Base-by-base conservation (phyloP, 2,797 vertebrate genomes). In the Lutjanus campechanus region DNA sequence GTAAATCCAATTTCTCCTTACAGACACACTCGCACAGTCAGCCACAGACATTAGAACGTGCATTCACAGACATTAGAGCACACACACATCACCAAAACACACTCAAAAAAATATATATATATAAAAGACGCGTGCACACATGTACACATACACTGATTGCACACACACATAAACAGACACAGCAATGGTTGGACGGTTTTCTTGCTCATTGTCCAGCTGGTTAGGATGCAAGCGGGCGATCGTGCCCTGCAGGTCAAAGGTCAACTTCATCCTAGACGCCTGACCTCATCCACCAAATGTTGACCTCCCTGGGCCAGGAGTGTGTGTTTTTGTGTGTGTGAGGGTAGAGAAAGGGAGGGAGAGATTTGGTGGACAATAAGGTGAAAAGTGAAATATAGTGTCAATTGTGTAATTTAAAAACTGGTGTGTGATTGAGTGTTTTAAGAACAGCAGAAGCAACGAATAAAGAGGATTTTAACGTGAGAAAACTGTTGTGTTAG, bases 211-310 rank as follows among this genome's bases (percentile, higher is more conserved):
- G 93, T 92, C 92, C 93, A 93, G 89, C 92, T 94, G 93, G 85
- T 94, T 92, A 88, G 90, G 89, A 94, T 92, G 90, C 85, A 72
- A 86, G 90, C 83, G 19, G 85, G 85, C 71, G 59, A 90, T 87
- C 78, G 71, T 81, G 88, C 82, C 88, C 84, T 81, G n/a, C 7
- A 58, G 94, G 93, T 95, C 92, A 90, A 82, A 92, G 94, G 93
- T 94, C 94, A 92, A 75, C 84, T 92, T 89, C 89, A 94, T 95
- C 91, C 94, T 91, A 95, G 93, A 95, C 91, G 79, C 86, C 88
- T 94, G 93, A 95, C 95, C 94, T 89, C 88, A 92, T 92, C 92
- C 82, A 82, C 72, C 85, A 81, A 85, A 89, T 76, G 75, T 76
- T 87, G 91, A 95, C 92, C 92, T 88, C 84, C 79, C 40, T 58